Conservation (phyloP, 1,140 invertebrate genomes). For the Cotesia chilonis region DNA sequence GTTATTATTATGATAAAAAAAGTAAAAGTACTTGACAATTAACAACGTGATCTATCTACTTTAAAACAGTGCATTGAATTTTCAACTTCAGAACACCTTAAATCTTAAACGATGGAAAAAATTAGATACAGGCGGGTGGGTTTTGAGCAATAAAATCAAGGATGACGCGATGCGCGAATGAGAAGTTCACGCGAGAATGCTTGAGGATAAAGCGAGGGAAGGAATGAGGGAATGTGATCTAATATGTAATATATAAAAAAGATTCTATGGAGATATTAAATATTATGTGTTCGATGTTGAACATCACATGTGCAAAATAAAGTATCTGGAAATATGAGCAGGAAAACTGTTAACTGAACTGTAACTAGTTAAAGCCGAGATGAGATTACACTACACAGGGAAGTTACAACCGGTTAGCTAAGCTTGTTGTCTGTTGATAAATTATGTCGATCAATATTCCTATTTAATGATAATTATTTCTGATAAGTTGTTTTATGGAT, state of each 20-base stretch:
- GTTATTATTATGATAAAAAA: background rate
- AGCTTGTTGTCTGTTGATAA: background rate
- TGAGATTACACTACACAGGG: too few species aligned
- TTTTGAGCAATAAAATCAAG: conserved; percentile 32
- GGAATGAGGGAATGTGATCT: conserved; percentile 16
- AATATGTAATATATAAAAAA: conserved; percentile 4
- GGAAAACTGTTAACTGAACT: too few species aligned
- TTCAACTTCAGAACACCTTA: too few species aligned
- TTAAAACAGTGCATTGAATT: too few species aligned
- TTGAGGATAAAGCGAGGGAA: conserved; percentile 2
- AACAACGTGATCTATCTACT: too few species aligned
- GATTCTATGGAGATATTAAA: background rate
- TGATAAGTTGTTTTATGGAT: background rate
- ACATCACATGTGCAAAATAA: too few species aligned
- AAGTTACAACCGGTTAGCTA: too few species aligned
- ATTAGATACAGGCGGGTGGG: conserved; percentile 11
- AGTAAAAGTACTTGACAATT: background rate
- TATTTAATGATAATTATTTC: background rate
- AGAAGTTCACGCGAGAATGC: conserved; percentile 16
- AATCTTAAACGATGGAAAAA: too few species aligned
- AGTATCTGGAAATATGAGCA: too few species aligned
- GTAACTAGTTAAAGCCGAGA: too few species aligned
- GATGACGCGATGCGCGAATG: conserved; percentile 36
- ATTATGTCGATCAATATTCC: background rate
- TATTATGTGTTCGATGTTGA: too few species aligned